Evolutionary conservation across 1,140 invertebrate genomes (phyloP), one percentile per base, ranked within the genome.

Genomic region (Hyposmocoma kahamanoa): DNA sequence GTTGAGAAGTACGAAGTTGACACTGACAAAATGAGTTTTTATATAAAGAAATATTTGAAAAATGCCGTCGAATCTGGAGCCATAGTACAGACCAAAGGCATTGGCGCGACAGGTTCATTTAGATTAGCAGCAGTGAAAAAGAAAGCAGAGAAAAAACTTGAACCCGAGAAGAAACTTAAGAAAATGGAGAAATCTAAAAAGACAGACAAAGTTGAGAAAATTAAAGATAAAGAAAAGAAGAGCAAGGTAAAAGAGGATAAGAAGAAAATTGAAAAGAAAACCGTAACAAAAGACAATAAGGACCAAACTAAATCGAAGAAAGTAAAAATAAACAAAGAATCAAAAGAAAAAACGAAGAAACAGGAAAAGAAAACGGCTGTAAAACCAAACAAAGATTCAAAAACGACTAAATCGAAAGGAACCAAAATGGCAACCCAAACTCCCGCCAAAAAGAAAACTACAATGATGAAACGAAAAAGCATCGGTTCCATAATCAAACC

Each of bases 401-500:
- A 53, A 22, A 13, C 2, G 22, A 41, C 21, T 2, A 43, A 52
- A 32, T 21, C 13, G 17, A 47, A 50, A 3, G n/a, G n/a, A n/a
- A n/a, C n/a, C n/a, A 62, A 59, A 20, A 41, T 41, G 21, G 32
- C 54, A 3, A 50, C 47, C 32, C 30, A 56, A 22, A 76, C 77
- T 32, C 70, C 73, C 10, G 30, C 57, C 3, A 79, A 80, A 46
- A 77, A 77, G 26, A 64, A 59, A 9, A 36, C 60, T 1, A 50
- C 51, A 5, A 66, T 77, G 56, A 65, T 72, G 56, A 82, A 74
- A 43, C 63, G 80, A 32, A 84, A 80, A 52, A 84, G 78, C n/a
- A 72, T 82, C 0, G 78, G 80, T 3, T 75, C 76, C 0, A 80
- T 84, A 0, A 78, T 81, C 22, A 84, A 80, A 57, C 54, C 71